Evolutionary conservation across 2,888 invertebrate species (phyloP), one percentile per base, ranked within the genome.

Genomic region (Himalopsyche tibetana): DNA sequence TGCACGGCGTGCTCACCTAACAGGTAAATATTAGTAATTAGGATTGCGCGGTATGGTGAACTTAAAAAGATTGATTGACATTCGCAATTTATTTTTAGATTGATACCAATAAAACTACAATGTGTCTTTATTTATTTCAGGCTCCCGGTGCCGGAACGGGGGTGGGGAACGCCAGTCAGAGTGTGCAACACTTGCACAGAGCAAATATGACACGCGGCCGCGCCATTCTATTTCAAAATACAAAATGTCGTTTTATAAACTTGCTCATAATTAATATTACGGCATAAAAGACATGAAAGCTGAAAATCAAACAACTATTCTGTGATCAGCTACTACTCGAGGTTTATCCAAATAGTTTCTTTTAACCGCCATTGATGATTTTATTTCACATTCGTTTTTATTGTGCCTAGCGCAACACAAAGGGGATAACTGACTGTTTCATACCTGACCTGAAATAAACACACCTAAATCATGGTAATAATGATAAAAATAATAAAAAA

Each of bases 1-100:
- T 96, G 96, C 90, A 93, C 94, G 84, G 91, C 91, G 86, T 94
- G 94, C 89, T 94, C 94, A 4, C 90, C 89, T 84, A 88, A 90
- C 19, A 88, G 88, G 89, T 89, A 80, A 45, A 19, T 9, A 45
- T 63, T 3, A 11, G 11, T 28, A 28, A 28, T 28, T 28, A 28
- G 28, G 28, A 28, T 28, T 28, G 28, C 2, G 28, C 28, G 1
- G 28, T 28, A 28, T 28, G 28, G 28, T 1, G 28, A 1, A 28
- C 28, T 51, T 12, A 12, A 5, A 15, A 51, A 8, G 4, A 15
- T 82, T 42, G 9, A 45, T 11, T 45, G 45, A 11, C 11, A 82
- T 74, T 74, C 4, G 51, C 45, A 51, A 51, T 15, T 51, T 51
- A 51, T 51, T 51, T 51, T 51, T 4, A 38, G 17, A 83, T n/a